Evolutionary conservation across 2,888 invertebrate genomes (phyloP).

Genomic region (Idaea dimidiata): DNA sequence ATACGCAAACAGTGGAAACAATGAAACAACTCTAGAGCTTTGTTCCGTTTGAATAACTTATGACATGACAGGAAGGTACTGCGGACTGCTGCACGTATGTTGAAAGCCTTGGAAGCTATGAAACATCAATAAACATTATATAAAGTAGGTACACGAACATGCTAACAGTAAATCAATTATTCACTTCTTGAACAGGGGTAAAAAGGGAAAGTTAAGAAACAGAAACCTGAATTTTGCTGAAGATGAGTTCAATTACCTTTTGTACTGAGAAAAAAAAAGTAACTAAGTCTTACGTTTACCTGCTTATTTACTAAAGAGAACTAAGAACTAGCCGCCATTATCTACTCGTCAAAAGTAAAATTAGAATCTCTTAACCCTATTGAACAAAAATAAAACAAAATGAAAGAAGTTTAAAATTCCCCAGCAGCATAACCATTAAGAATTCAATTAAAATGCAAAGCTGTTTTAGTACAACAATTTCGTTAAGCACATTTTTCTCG

Average conservation of each 20-base stretch:
- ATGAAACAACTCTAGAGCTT: constrained; percentile 27
- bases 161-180: background rate
- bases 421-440: too few relatives aligned
- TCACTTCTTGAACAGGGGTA: background rate
- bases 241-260: background rate
- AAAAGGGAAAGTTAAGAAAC: background rate
- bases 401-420: too few relatives aligned
- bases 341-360: background rate
- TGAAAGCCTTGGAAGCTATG: constrained; percentile 30
- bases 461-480: background rate
- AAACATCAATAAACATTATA: constrained; percentile 7
- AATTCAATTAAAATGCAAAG: background rate
- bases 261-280: background rate
- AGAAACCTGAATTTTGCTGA: background rate
- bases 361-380: too few relatives aligned
- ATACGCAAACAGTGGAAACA: constrained; percentile 38
- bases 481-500: background rate
- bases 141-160: background rate
- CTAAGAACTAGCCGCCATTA: background rate
- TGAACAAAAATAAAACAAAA: too few relatives aligned
- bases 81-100: constrained; percentile 27
- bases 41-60: constrained; percentile 34
- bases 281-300: background rate
- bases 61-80: constrained; percentile 17
- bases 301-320: background rate